phyloP scores from a whole-genome alignment of 2,888 invertebrate species.

The Papilio elwesi region DNA sequence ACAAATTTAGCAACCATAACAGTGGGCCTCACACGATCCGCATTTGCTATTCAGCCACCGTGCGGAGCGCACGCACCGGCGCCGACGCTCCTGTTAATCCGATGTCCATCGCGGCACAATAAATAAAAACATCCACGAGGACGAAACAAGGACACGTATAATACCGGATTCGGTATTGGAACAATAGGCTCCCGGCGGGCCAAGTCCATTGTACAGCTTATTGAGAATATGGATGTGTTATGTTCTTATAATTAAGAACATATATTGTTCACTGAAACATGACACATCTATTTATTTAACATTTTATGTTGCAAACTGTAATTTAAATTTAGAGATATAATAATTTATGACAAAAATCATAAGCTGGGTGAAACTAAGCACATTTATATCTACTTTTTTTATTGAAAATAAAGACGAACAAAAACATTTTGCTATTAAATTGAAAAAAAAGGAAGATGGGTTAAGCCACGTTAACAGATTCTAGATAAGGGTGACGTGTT shows the following conservation, averaged over 20 bases:
- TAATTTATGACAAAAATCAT: no score
- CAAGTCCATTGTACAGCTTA: neutral
- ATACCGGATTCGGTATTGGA: slow-evolving; percentile 60
- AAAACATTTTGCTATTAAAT: no score
- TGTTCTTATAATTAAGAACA: neutral
- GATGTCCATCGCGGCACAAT: slow-evolving; percentile 67
- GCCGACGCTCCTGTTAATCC: slow-evolving; percentile 79
- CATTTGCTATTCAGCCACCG: slow-evolving; percentile 72
- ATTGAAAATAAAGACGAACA: no score
- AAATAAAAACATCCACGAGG: slow-evolving; percentile 63
- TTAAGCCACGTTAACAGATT: no score
- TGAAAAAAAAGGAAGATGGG: no score
- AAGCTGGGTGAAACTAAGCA: no score
- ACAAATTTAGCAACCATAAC: slow-evolving; percentile 13
- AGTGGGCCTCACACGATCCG: slow-evolving; percentile 46
- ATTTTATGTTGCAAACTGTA: no score
- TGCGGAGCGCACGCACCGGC: slow-evolving; percentile 63
- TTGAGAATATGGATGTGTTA: neutral
- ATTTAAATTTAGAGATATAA: no score
- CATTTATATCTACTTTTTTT: no score
- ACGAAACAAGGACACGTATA: slow-evolving; percentile 58
- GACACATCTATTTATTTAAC: no score
- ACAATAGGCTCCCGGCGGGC: slow-evolving; percentile 18
- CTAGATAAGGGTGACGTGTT: no score
- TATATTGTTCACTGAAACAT: no score